phyloP scores from a whole-genome alignment of 2,888 invertebrate genomes.

The Tridacna gigas region DNA sequence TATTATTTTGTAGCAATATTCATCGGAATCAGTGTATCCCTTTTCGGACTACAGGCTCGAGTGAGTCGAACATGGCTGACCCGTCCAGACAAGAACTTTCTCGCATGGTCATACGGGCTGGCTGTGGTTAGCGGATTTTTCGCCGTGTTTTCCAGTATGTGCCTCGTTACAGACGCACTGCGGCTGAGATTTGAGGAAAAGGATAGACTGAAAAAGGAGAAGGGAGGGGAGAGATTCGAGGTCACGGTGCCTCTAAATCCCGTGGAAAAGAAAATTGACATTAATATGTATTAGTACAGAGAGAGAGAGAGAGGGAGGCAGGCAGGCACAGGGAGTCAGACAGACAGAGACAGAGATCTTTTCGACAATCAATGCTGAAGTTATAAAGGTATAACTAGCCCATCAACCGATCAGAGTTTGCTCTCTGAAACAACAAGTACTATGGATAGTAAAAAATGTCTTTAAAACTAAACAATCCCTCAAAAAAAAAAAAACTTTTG shows the following conservation, averaged over 20 bases:
- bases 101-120: conserved; percentile 97
- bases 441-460: no score
- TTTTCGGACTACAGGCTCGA: conserved; percentile 95
- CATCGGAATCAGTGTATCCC: conserved; percentile 88
- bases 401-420: no score
- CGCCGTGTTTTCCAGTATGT: conserved; percentile 76
- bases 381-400: no score
- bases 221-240: not conserved
- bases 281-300: not conserved
- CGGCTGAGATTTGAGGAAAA: conserved; percentile 36
- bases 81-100: conserved; percentile 96
- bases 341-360: no score
- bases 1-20: conserved; percentile 88
- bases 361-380: no score
- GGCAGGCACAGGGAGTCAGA: no score
- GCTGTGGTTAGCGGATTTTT: conserved; percentile 89
- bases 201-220: not conserved
- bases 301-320: not conserved
- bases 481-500: no score
- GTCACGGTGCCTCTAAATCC: not conserved
- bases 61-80: conserved; percentile 90
- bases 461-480: no score
- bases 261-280: not conserved
- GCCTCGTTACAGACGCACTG: conserved; percentile 71
- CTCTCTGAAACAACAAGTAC: no score